Percentiles rank a stretch among this genome's conserved stretches.
These are phyloP conservation scores for Parochlus steinenii DNA, from an alignment of 2,888 invertebrate species.

Conservation along the genomic window DNA sequence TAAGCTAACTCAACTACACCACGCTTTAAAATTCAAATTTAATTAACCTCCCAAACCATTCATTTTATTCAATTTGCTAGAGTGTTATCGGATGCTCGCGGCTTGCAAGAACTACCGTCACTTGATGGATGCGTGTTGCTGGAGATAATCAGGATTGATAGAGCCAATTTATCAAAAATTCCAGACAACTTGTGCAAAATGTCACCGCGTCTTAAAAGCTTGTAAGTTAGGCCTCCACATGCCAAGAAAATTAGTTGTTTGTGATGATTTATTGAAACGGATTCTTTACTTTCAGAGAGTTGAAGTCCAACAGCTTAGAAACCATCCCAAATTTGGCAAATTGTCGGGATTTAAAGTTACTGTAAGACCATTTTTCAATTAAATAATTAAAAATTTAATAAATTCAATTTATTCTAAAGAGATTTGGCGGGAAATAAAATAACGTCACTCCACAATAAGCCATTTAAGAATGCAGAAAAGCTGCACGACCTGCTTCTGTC, in stretches of 20 bases:
- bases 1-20: constrained; percentile 34
- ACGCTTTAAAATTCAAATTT: constrained; percentile 6
- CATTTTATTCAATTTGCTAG: constrained; percentile 34
- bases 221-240: constrained; percentile 45
- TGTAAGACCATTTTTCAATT: constrained; percentile 45
- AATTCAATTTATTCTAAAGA: constrained; percentile 33
- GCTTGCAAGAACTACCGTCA: constrained; percentile 63
- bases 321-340: constrained; percentile 57
- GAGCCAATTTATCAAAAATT: constrained; percentile 56
- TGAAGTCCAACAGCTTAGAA: constrained; percentile 67
- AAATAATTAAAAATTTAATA: constrained; percentile 9
- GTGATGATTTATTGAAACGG: not conserved
- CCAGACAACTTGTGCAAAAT: constrained; percentile 59
- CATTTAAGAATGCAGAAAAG: constrained; percentile 53
- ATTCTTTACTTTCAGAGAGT: constrained; percentile 43
- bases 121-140: constrained; percentile 63
- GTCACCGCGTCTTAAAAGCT: constrained; percentile 61
- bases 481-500: constrained; percentile 73
- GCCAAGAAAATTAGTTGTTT: not conserved
- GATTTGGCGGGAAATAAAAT: constrained; percentile 79
- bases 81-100: constrained; percentile 69
- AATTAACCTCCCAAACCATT: constrained; percentile 14
- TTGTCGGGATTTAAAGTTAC: constrained; percentile 66
- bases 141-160: constrained; percentile 66
- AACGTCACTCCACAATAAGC: constrained; percentile 45